Base-by-base conservation (phyloP, 2,797 vertebrate genomes). In the Molossus molossus region DNA sequence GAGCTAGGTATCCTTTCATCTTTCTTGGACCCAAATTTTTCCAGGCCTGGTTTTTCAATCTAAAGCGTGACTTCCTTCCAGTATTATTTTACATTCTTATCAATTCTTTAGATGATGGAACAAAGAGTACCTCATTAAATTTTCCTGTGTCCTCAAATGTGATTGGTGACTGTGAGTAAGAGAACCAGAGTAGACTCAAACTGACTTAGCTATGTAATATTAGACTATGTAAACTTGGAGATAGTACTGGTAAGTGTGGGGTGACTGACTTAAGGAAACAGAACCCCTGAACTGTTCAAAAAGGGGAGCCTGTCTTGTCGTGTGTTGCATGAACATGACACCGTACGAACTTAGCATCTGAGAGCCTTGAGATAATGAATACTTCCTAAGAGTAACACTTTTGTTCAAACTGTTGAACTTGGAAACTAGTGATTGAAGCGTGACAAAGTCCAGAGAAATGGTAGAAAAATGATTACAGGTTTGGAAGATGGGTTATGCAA, bases 1-100 rank as follows among this genome's bases (percentile, higher is more conserved):
- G 37, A 84, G 70, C 75, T 95, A 69, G 58, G 91, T 95, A 92
- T 80, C 62, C 50, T 94, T 93, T 96, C 60, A 96, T 96, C 92
- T 94, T 76, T 64, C 83, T 90, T 92, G 85, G 90, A 79, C 82
- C 33, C 50, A 13, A 29, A 37, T 94, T 77, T 96, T 65, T 37
- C 50, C n/a, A 25, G 90, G 29, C 65, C 94, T 94, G 62, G 87
- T 96, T 97, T 95, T 94, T 73, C 65, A 55, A 94, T 72, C 67
- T 64, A 9, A 94, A 87, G 48, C 62, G 75, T 95, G 87, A 94
- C 77, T 97, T 94, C 93, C 75, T 95, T 82, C 84, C 73, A 40
- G 64, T 76, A 77, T 93, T 95, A 65, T 62, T 90, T 62, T 62
- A 62, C 25, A 62, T 62, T 62, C 25, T 62, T 62, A 62, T 62